Conservation (phyloP, 2,888 invertebrate species). For the Sesia apiformis region DNA sequence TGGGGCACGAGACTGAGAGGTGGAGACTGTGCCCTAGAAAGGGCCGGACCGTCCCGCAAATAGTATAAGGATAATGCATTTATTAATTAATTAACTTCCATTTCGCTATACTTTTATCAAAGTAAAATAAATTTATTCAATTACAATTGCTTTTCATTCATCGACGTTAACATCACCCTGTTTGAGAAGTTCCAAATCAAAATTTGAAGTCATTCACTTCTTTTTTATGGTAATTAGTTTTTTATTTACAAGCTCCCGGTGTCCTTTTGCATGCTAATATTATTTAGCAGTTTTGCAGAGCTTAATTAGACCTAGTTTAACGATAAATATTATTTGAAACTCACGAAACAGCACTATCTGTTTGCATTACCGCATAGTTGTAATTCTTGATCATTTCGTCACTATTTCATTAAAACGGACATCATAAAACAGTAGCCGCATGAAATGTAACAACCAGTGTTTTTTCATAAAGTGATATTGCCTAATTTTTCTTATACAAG, state of each 20-base stretch:
- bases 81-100: conserved; percentile 15
- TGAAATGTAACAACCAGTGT: no score
- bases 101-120: conserved; percentile 44
- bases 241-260: conserved; percentile 16
- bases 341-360: no score
- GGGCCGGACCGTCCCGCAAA: conserved; percentile 64
- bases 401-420: no score
- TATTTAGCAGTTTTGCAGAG: not conserved
- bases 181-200: conserved; percentile 24
- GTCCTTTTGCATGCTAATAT: conserved; percentile 66
- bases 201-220: conserved; percentile 68
- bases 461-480: no score
- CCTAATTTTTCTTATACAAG: no score
- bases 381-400: no score
- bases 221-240: conserved; percentile 31
- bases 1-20: conserved; percentile 59
- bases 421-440: no score
- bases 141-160: conserved; percentile 67
- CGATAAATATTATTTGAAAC: no score
- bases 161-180: conserved; percentile 36
- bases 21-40: conserved; percentile 64
- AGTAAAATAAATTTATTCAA: conserved; percentile 58
- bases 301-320: not conserved
- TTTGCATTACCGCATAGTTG: no score
- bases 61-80: conserved; percentile 57